Base-by-base conservation (phyloP, 2,113 vertebrate species). In the Cyprinodon tularosa region DNA sequence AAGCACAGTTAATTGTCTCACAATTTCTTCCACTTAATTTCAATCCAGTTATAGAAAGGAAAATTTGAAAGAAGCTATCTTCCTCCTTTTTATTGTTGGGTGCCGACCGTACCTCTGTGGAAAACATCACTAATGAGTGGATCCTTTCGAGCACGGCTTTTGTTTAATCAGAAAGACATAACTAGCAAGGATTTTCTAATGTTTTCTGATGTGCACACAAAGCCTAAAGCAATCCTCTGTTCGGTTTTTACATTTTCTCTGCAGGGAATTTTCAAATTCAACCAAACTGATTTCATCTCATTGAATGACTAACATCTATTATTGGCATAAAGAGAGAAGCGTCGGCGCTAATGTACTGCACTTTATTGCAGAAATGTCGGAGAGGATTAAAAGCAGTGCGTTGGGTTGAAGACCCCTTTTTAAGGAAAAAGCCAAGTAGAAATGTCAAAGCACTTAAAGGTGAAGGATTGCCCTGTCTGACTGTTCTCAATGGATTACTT, bases 21-120 rank as follows among this genome's bases (percentile, higher is more conserved):
- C 93, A 94, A 89, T 95, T 96, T 92, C 93, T 96, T 97, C 95
- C 93, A 96, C 95, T 93, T 97, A 88, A 94, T 97, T 97, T 96
- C 95, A 95, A 92, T 87, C 91, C 92, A 96, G 92, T 97, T 96
- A 95, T 93, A 83, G 92, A 93, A 95, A 94, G 3, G 48, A 83
- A 92, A 88, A 76, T 73, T n/a, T 42, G 77, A 74, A 57, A 81
- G 87, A 85, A 95, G 93, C 94, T 94, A 86, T 94, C 84, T 93
- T 12, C 64, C 59, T 82, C 62, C 75, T 95, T 86, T 29, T 92
- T 77, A 95, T 96, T 95, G 94, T 80, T 89, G 91, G 94, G 88
- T 94, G 93, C 87, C 74, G 53, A 92, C 72, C 66, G 68, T 69
- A 84, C 74, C 66, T 72, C 80, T 50, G 66, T 64, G 72, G 53